Evolutionary conservation across 2,888 invertebrate species (phyloP).

Genomic region (Galerucella pusilla): DNA sequence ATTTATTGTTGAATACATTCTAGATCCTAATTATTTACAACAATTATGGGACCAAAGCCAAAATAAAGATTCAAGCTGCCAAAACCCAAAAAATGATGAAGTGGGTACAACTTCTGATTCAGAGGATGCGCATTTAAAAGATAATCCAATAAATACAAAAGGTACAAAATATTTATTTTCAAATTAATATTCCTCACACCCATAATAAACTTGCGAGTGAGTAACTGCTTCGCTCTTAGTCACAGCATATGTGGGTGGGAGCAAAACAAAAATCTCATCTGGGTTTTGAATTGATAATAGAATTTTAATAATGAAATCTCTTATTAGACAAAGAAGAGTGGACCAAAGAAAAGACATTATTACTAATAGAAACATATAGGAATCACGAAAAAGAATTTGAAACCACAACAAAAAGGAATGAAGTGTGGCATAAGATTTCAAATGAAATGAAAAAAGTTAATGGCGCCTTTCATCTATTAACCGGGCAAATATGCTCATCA

Average conservation of each 20-base stretch:
- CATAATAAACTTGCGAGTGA: not conserved
- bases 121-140: not conserved
- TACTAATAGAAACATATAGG: constrained; percentile 24
- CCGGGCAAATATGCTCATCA: constrained; percentile 27
- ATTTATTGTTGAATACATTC: not conserved
- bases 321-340: too few species aligned
- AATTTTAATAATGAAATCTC: too few species aligned
- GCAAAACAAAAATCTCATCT: not conserved
- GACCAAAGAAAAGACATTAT: not conserved
- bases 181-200: not conserved
- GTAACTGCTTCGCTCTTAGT: not conserved
- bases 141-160: not conserved
- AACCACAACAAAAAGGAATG: constrained; percentile 18
- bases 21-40: constrained; percentile 1
- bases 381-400: constrained; percentile 19
- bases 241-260: not conserved
- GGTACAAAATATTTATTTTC: not conserved
- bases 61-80: not conserved
- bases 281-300: not conserved
- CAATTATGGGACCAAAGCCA: not conserved
- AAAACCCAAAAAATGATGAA: not conserved
- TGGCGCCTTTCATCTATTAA: constrained; percentile 3
- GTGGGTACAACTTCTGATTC: not conserved
- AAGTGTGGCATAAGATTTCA: constrained; percentile 21
- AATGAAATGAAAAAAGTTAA: constrained; percentile 6